Conservation (phyloP, 2,888 invertebrate species). For the Dolichopus griseipennis region DNA sequence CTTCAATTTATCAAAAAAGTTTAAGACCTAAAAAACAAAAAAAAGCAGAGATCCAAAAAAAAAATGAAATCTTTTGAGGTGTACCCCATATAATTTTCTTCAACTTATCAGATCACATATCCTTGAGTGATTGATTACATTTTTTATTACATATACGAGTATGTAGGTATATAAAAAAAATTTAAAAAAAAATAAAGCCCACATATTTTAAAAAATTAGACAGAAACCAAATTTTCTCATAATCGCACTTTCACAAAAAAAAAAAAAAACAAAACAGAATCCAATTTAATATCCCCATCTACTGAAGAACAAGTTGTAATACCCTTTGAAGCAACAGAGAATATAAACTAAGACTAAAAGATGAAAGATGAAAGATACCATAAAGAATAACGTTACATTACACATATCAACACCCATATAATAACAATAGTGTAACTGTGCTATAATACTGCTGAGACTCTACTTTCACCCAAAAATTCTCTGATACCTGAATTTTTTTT, state of each 20-base stretch:
- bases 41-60: not conserved
- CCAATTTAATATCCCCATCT: too few species aligned
- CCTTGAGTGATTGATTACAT: constrained; percentile 6
- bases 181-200: not conserved
- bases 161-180: not conserved
- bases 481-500: too few species aligned
- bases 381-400: too few species aligned
- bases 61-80: not conserved
- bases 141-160: not conserved
- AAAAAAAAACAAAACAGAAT: too few species aligned
- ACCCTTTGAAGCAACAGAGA: too few species aligned
- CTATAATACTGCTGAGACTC: too few species aligned
- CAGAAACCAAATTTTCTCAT: not conserved
- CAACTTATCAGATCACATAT: not conserved
- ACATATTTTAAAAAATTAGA: not conserved
- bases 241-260: not conserved
- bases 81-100: not conserved
- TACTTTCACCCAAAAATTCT: too few species aligned
- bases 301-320: too few species aligned
- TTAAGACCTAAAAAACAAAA: not conserved
- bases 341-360: too few species aligned
- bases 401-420: too few species aligned
- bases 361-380: too few species aligned
- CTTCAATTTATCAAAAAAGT: constrained; percentile 2
- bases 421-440: too few species aligned